Evolutionary conservation across 2,113 vertebrate genomes (phyloP).

Genomic region (Centropristis striata): DNA sequence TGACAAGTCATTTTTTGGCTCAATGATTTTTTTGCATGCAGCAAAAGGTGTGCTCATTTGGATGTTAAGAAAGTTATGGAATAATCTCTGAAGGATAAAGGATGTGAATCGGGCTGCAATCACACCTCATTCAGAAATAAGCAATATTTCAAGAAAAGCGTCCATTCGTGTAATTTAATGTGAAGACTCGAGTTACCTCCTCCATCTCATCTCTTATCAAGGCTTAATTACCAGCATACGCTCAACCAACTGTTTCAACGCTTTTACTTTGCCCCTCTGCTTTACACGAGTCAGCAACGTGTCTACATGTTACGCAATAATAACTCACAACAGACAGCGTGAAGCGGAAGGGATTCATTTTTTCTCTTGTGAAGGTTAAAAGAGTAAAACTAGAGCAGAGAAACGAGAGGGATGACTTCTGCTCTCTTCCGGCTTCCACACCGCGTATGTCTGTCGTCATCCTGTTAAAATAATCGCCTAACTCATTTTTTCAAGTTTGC

Average conservation of each 20-base stretch:
- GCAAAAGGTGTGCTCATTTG: not conserved
- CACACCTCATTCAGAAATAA: not conserved
- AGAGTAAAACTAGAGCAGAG: not conserved
- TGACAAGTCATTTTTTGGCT: not conserved
- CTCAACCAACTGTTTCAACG: too few species aligned
- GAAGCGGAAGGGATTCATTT: not conserved
- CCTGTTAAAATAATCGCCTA: not conserved
- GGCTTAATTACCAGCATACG: not conserved
- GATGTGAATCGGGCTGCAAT: not conserved
- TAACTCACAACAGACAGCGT: not conserved
- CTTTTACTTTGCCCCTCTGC: too few species aligned
- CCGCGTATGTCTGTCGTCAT: too few species aligned
- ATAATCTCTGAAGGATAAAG: not conserved
- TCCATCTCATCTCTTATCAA: not conserved
- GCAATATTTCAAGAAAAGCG: not conserved
- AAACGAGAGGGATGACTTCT: constrained; percentile 2
- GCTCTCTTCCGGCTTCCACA: constrained; percentile 29
- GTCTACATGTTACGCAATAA: not conserved
- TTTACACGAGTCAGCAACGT: not conserved
- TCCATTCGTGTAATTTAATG: not conserved
- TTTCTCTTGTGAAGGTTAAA: not conserved
- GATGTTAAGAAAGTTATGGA: not conserved
- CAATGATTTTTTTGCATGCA: not conserved
- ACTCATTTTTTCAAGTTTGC: too few species aligned
- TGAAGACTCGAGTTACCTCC: not conserved